A percentile compares a stretch with the other conserved stretches of the same genome.
These are phyloP conservation scores for Gasteruption jaculator DNA, from an alignment of 2,888 invertebrate species.

Conservation along the genomic window DNA sequence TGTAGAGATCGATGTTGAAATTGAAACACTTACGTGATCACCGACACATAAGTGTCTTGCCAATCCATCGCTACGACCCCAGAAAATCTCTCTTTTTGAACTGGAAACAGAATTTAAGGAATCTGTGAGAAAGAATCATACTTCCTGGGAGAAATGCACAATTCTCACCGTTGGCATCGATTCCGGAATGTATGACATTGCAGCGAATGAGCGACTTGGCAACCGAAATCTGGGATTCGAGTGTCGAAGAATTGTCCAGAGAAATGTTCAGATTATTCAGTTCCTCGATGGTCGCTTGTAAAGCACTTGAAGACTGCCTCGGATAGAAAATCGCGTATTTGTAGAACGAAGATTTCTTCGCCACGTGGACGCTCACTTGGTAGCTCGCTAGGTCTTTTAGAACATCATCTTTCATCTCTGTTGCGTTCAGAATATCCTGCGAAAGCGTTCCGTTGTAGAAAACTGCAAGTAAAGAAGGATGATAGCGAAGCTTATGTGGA, in stretches of 20 bases:
- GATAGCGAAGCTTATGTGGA: conserved; percentile 9
- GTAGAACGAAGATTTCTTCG: conserved; percentile 32
- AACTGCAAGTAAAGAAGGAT: conserved; percentile 35
- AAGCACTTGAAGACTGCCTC: conserved; percentile 22
- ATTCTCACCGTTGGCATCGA: conserved; percentile 28
- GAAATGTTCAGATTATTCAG: conserved; percentile 33
- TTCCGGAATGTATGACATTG: conserved; percentile 16
- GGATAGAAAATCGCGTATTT: conserved; percentile 40
- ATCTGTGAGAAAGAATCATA: conserved; percentile 21
- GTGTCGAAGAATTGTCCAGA: conserved; percentile 30
- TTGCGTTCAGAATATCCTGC: conserved; percentile 27
- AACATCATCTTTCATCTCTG: conserved; percentile 28
- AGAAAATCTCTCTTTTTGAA: conserved; percentile 53
- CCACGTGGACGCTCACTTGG: conserved; percentile 28
- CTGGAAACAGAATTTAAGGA: conserved; percentile 31
- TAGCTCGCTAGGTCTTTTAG: conserved; percentile 35
- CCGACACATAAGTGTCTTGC: conserved; percentile 64
- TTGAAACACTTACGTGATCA: conserved; percentile 59
- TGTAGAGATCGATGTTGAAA: conserved; percentile 5
- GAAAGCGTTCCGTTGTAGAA: conserved; percentile 45
- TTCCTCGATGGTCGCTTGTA: conserved; percentile 29
- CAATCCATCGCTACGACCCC: conserved; percentile 65
- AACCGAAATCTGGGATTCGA: conserved; percentile 32
- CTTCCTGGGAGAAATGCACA: conserved; percentile 31
- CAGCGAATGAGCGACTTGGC: conserved; percentile 31